phyloP scores from a whole-genome alignment of 2,888 invertebrate species.

The Oxystoma pomonae region DNA sequence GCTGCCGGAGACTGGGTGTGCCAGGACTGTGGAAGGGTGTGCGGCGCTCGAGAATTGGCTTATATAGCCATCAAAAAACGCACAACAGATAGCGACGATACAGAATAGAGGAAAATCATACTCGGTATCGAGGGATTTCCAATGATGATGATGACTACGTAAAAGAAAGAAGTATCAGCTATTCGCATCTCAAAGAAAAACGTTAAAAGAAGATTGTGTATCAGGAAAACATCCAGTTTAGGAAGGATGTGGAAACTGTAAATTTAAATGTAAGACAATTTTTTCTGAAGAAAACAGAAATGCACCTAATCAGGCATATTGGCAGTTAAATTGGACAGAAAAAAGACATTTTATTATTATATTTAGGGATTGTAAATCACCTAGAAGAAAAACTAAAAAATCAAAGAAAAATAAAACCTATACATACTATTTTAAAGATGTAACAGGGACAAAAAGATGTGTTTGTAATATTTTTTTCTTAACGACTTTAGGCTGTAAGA shows the following conservation, averaged over 20 bases:
- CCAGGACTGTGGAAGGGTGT: too few species aligned
- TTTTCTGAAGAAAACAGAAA: slow-evolving; percentile 15
- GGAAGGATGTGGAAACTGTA: slow-evolving; percentile 14
- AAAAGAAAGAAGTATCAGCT: neutral
- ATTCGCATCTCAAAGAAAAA: neutral
- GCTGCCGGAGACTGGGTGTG: too few species aligned
- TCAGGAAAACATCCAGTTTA: slow-evolving; percentile 5
- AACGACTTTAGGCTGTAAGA: slow-evolving; percentile 14
- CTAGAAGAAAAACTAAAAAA: slow-evolving; percentile 13
- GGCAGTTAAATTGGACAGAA: slow-evolving; percentile 18
- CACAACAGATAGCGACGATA: too few species aligned
- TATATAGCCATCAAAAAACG: too few species aligned
- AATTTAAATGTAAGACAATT: slow-evolving; percentile 18
- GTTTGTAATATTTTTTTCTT: slow-evolving; percentile 14
- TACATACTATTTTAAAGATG: slow-evolving; percentile 15
- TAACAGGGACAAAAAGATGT: slow-evolving; percentile 10
- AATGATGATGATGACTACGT: too few species aligned
- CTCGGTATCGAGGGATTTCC: too few species aligned
- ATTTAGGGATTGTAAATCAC: slow-evolving; percentile 17
- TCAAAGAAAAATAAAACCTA: slow-evolving; percentile 16
- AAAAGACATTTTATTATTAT: slow-evolving; percentile 16
- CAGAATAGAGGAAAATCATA: too few species aligned
- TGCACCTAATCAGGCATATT: slow-evolving; percentile 15
- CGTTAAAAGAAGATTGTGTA: neutral
- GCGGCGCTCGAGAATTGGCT: too few species aligned